Conservation (phyloP, 2,113 vertebrate species). For the Synchiropus splendidus region DNA sequence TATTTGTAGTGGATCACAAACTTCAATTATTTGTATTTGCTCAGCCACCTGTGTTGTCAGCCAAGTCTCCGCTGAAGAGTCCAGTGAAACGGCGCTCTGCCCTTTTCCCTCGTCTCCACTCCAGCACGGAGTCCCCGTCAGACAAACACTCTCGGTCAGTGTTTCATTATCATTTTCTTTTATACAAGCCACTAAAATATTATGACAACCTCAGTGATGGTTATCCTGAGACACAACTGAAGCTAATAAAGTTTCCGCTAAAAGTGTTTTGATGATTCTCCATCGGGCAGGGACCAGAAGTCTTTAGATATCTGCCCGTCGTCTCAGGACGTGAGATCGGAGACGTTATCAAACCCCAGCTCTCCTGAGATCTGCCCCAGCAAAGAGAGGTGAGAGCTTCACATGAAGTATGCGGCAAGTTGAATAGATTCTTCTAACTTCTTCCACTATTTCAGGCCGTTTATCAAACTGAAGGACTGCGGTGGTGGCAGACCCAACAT, state of each 20-base stretch:
- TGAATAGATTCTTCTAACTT: not conserved
- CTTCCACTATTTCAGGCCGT: slow-evolving; percentile 65
- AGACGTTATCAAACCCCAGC: slow-evolving; percentile 91
- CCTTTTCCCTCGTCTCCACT: slow-evolving; percentile 90
- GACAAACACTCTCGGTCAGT: slow-evolving; percentile 68
- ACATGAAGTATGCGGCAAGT: not conserved
- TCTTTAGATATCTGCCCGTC: slow-evolving; percentile 71
- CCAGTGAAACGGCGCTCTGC: slow-evolving; percentile 90
- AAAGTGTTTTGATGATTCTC: not conserved
- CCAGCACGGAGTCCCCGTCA: slow-evolving; percentile 72
- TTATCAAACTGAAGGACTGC: slow-evolving; percentile 83
- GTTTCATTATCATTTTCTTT: too few relatives aligned
- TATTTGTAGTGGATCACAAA: not conserved
- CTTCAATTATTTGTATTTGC: slow-evolving; percentile 11
- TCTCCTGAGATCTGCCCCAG: slow-evolving; percentile 92
- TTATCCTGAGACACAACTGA: not conserved
- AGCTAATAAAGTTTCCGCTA: not conserved
- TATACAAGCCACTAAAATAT: too few relatives aligned
- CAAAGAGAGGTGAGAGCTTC: slow-evolving; percentile 81
- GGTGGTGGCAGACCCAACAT: slow-evolving; percentile 77
- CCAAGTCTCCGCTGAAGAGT: slow-evolving; percentile 86
- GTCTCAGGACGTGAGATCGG: slow-evolving; percentile 84
- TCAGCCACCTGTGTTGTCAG: slow-evolving; percentile 73
- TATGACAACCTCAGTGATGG: too few relatives aligned
- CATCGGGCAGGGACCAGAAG: slow-evolving; percentile 71